A percentile compares a stretch with the other conserved stretches of the same genome.
Conservation (phyloP, 2,888 invertebrate species). For the Ectemnius cavifrons region DNA sequence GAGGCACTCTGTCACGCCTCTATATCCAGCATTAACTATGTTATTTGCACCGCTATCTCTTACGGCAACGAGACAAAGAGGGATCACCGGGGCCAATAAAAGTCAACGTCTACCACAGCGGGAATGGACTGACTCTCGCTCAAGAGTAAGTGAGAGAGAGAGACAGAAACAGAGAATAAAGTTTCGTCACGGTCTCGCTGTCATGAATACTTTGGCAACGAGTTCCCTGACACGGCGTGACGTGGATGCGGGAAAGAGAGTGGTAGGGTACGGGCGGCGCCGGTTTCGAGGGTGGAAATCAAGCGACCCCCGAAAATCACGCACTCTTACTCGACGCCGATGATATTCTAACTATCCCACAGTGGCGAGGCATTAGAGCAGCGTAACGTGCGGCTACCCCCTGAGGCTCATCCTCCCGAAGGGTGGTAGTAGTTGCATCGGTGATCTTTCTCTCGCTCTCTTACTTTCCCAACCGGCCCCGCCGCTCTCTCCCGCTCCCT, state of each 20-base stretch:
- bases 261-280: background rate
- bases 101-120: background rate
- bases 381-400: slow-evolving; percentile 61
- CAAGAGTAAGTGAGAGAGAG: too few relatives aligned
- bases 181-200: slow-evolving; percentile 47
- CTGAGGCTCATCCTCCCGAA: slow-evolving; percentile 60
- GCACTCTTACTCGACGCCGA: slow-evolving; percentile 52
- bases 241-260: slow-evolving; percentile 35
- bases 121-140: too few relatives aligned
- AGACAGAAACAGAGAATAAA: slow-evolving; percentile 17
- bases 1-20: too few relatives aligned
- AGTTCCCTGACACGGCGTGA: slow-evolving; percentile 22
- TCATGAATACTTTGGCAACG: slow-evolving; percentile 53
- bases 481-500: slow-evolving; percentile 19
- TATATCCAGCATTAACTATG: too few relatives aligned
- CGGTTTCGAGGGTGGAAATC: slow-evolving; percentile 53
- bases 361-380: slow-evolving; percentile 63
- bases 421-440: slow-evolving; percentile 49
- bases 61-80: background rate
- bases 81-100: slow-evolving; percentile 2
- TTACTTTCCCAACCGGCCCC: slow-evolving; percentile 8
- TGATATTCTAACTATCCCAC: slow-evolving; percentile 74
- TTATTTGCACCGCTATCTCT: too few relatives aligned
- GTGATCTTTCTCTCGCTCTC: slow-evolving; percentile 23
- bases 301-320: slow-evolving; percentile 46